Base-by-base conservation (phyloP, 2,888 invertebrate genomes). In the Craniophora ligustri region DNA sequence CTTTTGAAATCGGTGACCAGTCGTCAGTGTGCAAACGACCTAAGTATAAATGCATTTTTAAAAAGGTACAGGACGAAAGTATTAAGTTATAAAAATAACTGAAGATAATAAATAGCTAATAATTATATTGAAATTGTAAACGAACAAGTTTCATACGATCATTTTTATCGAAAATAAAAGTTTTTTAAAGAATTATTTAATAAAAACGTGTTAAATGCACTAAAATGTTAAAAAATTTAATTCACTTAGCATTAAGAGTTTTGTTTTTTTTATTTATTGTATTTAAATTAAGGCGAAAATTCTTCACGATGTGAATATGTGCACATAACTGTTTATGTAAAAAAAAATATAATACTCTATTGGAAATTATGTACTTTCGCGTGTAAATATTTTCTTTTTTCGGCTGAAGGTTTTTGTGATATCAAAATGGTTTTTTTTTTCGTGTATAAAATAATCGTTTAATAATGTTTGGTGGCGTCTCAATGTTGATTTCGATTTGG, bases 21-120 rank as follows among this genome's bases (percentile, higher is more conserved):
- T 64, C 73, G 62, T 57, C 49, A 59, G 18, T 53, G 23, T 55
- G 56, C 11, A 56, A 58, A 67, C 68, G 80, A 82, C 68, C 71
- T 82, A 86, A 88, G 5, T 78, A 73, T 83, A 84, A 80, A 86
- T 68, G 75, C 85, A 76, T 88, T 90, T 86, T 79, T 79, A 60
- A 73, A 41, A 79, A 85, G n/a, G 62, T 84, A 86, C 88, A 87
- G 86, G 84, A 87, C 66, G 72, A 80, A 86, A 89, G 84, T 87
- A 89, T 89, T 89, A 82, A 83, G 87, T 90, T 86, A 76, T 67
- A 78, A 81, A 80, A 82, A 79, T 78, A 82, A 69, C 84, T 78
- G 84, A 83, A 72, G 91, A 92, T 91, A 92, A 91, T 92, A 91
- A 91, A 89, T 90, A 91, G 86, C 62, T 69, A 65, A 78, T 85